Base-by-base conservation (phyloP, 92 coral and sea anemone genomes). In the Umimayanthus kanabou region DNA sequence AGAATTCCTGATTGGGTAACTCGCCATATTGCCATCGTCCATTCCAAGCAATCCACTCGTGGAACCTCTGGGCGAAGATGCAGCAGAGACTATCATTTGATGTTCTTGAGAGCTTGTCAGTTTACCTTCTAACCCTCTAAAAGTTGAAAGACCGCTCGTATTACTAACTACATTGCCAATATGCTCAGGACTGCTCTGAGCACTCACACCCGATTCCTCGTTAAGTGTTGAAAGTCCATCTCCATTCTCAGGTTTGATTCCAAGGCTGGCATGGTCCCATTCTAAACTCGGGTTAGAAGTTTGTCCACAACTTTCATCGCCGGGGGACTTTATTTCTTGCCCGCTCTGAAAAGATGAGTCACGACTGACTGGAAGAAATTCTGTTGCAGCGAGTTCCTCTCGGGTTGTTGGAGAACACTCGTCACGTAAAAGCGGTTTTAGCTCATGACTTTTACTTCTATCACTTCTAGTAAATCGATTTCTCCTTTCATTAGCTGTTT, bases 211-310 rank as follows among this genome's bases (percentile, higher is more conserved):
- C 16, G 87, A 83, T 28, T 83, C 87, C 71, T 83, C 87, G 28
- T 83, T 47, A 67, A 83, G 87, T 26, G 78, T 83, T 28, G 79
- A 83, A 83, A 83, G 79, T 8, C 73, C 87, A 39, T 83, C 77
- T 81, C 64, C 64, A 66, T 81, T 64, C 43, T 40, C 76, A 15
- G 20, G 65, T 71, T 83, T 83, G 0, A 83, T 25, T 71, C 87
- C 78, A 70, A 83, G 43, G 49, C 87, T 83, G 15, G 78, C 28
- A 33, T 83, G 77, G 67, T 83, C 87, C 87, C 87, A 83, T 42
- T 83, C 87, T 71, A 83, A 49, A 49, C 87, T 83, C 25, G 18
- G 87, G 43, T 70, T 71, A 33, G 85, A 80, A 58, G 85, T 39
- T 25, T 4, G 72, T 25, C 85, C 73, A 33, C 33, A 37, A 23